A percentile compares a stretch with the other conserved stretches of the same genome.
These are phyloP conservation scores for Electrophaes corylata DNA, from an alignment of 2,888 invertebrate genomes.

Conservation along the genomic window DNA sequence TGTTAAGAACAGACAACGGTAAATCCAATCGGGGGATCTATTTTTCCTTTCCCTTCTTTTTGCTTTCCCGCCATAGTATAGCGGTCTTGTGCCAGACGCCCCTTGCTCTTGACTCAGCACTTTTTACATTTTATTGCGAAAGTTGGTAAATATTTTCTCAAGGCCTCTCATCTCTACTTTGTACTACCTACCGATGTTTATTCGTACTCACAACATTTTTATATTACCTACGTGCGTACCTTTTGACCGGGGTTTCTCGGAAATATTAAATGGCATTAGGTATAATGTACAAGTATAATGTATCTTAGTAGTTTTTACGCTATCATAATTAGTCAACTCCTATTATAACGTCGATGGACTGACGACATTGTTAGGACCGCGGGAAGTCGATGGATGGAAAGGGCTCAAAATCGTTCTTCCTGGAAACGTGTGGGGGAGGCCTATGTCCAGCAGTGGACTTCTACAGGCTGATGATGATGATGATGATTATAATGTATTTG, in stretches of 20 bases:
- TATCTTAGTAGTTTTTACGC: too few relatives aligned
- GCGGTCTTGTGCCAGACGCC: conserved; percentile 81
- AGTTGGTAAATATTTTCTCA: conserved; percentile 79
- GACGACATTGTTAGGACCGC: too few relatives aligned
- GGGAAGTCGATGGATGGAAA: too few relatives aligned
- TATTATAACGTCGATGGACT: too few relatives aligned
- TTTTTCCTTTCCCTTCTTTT: conserved; percentile 68
- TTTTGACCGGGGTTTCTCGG: not conserved
- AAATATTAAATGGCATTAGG: too few relatives aligned
- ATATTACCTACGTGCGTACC: not conserved
- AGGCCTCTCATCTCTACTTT: conserved; percentile 64
- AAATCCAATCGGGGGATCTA: conserved; percentile 78
- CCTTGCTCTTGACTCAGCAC: conserved; percentile 80
- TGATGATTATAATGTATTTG: too few relatives aligned
- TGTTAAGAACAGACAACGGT: conserved; percentile 81
- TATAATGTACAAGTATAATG: too few relatives aligned
- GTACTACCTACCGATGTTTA: conserved; percentile 52
- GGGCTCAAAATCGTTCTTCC: too few relatives aligned
- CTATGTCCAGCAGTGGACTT: too few relatives aligned
- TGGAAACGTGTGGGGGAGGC: too few relatives aligned
- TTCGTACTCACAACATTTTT: conserved; percentile 20
- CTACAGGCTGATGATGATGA: too few relatives aligned
- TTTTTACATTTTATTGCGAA: conserved; percentile 78
- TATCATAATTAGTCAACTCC: too few relatives aligned
- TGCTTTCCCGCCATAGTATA: conserved; percentile 75